Conservation (phyloP, 2,797 vertebrate genomes). For the Xiphorhynchus erythropygius region DNA sequence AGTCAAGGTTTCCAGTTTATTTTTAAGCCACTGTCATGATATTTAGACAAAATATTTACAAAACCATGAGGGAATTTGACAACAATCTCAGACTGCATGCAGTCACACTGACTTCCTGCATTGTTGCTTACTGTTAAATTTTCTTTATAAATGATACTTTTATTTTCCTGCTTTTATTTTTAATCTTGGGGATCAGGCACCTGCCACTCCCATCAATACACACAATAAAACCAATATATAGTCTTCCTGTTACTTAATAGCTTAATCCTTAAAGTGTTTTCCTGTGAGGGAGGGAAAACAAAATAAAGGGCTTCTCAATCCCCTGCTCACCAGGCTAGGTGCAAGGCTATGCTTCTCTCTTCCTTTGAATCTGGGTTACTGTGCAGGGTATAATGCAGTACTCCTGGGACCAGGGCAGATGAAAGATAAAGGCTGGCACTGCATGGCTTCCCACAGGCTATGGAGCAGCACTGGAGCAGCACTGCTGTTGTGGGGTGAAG, state of each 20-base stretch:
- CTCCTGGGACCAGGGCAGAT: background rate
- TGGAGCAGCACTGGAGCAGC: background rate
- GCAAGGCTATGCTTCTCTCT: background rate
- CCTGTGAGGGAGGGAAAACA: background rate
- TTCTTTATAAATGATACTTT: background rate
- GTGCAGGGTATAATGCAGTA: background rate
- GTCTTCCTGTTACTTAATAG: background rate
- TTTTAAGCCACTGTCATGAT: background rate
- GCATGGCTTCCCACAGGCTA: background rate
- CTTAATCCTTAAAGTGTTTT: background rate
- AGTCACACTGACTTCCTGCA: background rate
- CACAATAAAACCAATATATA: background rate
- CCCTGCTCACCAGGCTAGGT: background rate
- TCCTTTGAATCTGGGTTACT: background rate
- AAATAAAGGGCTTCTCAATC: background rate
- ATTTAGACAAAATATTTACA: background rate
- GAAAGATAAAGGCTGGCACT: background rate
- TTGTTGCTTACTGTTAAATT: background rate
- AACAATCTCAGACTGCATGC: background rate
- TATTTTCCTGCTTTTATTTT: background rate
- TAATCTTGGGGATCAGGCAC: background rate
- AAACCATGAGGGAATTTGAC: background rate
- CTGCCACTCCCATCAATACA: background rate
- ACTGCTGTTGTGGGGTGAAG: rapidly evolving
- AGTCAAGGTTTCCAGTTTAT: background rate